Percentiles rank a stretch among this genome's conserved stretches.
phyloP scores from a whole-genome alignment of 2,888 invertebrate genomes.

The Clostera curtula region DNA sequence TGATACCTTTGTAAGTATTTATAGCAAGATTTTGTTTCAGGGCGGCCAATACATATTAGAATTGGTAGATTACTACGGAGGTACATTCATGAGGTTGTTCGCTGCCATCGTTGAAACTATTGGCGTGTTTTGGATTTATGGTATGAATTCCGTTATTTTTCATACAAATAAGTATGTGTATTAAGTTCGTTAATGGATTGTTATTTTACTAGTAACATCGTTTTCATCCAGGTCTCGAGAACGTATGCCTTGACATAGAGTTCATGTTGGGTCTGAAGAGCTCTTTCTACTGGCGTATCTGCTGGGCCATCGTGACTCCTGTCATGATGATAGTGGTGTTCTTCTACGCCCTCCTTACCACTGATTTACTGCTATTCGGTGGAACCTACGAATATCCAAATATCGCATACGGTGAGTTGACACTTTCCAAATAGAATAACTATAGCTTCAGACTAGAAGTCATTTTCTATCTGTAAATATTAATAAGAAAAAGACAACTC shows the following conservation, averaged over 20 bases:
- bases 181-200: not conserved
- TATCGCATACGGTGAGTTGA: conserved; percentile 73
- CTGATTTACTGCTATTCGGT: conserved; percentile 77
- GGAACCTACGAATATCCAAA: conserved; percentile 71
- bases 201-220: conserved; percentile 1
- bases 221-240: conserved; percentile 49
- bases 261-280: conserved; percentile 84
- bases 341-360: conserved; percentile 80
- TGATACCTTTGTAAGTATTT: not conserved
- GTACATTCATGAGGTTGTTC: conserved; percentile 84
- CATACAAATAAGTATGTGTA: not conserved
- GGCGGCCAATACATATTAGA: conserved; percentile 85
- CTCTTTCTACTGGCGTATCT: conserved; percentile 84
- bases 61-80: conserved; percentile 84
- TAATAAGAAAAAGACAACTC: too few relatives aligned
- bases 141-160: conserved; percentile 41
- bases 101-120: conserved; percentile 80
- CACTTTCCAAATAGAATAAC: too few relatives aligned
- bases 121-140: conserved; percentile 86
- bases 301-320: conserved; percentile 86
- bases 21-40: conserved; percentile 46
- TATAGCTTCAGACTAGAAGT: too few relatives aligned
- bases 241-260: conserved; percentile 78
- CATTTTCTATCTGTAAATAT: not conserved
- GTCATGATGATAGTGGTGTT: conserved; percentile 80